phyloP scores from a whole-genome alignment of 2,797 vertebrate genomes.

The Knipowitschia caucasica region DNA sequence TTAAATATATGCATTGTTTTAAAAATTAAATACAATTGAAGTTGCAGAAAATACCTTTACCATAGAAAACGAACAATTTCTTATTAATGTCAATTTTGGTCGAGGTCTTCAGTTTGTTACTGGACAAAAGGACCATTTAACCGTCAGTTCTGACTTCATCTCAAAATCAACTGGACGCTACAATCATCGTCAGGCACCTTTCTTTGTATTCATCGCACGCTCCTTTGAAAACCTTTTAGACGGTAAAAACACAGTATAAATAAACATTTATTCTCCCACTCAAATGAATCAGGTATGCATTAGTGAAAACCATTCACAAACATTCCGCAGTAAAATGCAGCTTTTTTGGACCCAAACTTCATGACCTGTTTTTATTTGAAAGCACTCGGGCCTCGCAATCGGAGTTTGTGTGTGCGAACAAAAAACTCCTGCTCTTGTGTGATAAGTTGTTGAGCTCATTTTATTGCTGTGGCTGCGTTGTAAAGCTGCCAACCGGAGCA shows the following conservation, averaged over 20 bases:
- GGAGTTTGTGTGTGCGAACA: conserved; percentile 33
- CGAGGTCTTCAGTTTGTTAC: too few species aligned
- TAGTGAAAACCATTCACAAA: conserved; percentile 41
- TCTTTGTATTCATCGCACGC: conserved; percentile 23
- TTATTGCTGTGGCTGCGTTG: conserved; percentile 28
- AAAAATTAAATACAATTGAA: too few species aligned
- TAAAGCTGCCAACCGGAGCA: conserved; percentile 18
- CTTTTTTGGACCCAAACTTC: conserved; percentile 46
- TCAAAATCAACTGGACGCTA: too few species aligned
- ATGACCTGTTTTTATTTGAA: conserved; percentile 51
- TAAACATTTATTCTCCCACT: conserved; percentile 49
- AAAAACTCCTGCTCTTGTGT: conserved; percentile 31
- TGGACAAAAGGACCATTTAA: too few species aligned
- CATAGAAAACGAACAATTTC: too few species aligned
- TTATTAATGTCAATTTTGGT: too few species aligned
- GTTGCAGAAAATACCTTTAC: too few species aligned
- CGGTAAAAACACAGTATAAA: conserved; percentile 40
- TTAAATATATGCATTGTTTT: too few species aligned
- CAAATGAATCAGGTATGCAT: conserved; percentile 45
- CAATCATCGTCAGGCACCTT: conserved; percentile 14
- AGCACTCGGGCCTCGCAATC: conserved; percentile 24
- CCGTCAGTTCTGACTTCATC: too few species aligned
- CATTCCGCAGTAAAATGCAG: conserved; percentile 40
- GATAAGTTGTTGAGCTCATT: conserved; percentile 37
- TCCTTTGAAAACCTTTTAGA: conserved; percentile 27